Percentiles rank a stretch among this genome's conserved stretches.
These are phyloP conservation scores for Drosophila histrio DNA, from an alignment of 2,888 invertebrate species.

Conservation along the genomic window DNA sequence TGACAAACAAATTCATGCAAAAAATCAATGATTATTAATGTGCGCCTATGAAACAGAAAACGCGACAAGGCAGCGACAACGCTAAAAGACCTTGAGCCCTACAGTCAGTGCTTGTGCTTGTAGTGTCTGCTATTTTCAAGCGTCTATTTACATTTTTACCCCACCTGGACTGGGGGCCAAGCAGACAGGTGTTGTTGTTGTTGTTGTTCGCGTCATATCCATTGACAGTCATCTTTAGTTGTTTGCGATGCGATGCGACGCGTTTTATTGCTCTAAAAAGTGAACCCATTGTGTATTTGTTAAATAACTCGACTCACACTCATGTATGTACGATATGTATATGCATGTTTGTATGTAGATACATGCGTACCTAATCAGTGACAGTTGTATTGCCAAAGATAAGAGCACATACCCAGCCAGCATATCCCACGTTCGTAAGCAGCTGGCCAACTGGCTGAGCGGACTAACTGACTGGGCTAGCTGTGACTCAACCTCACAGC, in stretches of 20 bases:
- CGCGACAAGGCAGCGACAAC: conserved; percentile 22
- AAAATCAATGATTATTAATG: conserved; percentile 61
- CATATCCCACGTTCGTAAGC: conserved; percentile 38
- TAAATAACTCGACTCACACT: conserved; percentile 44
- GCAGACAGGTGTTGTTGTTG: conserved; percentile 73
- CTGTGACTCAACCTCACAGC: conserved; percentile 64
- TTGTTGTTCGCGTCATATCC: conserved; percentile 27
- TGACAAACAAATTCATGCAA: conserved; percentile 52
- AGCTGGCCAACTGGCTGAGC: conserved; percentile 26
- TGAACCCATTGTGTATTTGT: conserved; percentile 38
- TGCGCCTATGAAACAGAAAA: conserved; percentile 31
- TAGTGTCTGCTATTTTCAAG: conserved; percentile 56
- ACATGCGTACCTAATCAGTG: conserved; percentile 66
- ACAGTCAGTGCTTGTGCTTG: conserved; percentile 21
- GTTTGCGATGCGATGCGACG: conserved; percentile 4
- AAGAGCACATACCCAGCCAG: conserved; percentile 37
- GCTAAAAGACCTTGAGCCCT: conserved; percentile 61
- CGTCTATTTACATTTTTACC: conserved; percentile 68
- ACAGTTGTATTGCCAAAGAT: conserved; percentile 65
- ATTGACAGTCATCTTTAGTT: conserved; percentile 35
- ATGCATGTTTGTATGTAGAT: conserved; percentile 16
- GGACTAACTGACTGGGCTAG: conserved; percentile 30
- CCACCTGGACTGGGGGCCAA: conserved; percentile 62
- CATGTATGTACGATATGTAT: not conserved
- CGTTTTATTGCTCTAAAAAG: conserved; percentile 27